phyloP scores from a whole-genome alignment of 2,113 vertebrate genomes.

The Dermatemys mawii region DNA sequence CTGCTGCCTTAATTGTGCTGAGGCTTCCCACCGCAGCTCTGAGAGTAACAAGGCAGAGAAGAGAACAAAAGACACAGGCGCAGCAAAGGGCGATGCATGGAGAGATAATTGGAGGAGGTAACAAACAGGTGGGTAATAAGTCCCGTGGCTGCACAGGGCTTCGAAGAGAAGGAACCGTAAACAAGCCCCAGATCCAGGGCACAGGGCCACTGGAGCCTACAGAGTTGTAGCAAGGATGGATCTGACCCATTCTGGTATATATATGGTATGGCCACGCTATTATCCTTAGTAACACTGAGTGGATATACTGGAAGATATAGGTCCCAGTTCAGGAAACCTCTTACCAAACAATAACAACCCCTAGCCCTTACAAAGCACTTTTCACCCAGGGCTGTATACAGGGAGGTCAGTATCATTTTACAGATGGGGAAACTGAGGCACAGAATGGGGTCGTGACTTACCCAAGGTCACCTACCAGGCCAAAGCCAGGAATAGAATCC shows the following conservation, averaged over 20 bases:
- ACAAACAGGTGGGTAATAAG: not conserved
- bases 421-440: not conserved
- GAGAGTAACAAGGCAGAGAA: not conserved
- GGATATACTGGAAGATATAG: not conserved
- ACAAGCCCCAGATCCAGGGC: not conserved
- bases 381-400: not conserved
- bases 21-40: not conserved
- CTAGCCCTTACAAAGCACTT: not conserved
- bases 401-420: not conserved
- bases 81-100: not conserved
- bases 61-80: not conserved
- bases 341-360: not conserved
- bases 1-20: not conserved
- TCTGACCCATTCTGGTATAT: not conserved
- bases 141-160: not conserved
- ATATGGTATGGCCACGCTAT: not conserved
- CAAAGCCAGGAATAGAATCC: not conserved
- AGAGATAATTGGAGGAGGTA: not conserved
- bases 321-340: not conserved
- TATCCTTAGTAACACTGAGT: not conserved
- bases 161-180: not conserved
- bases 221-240: not conserved
- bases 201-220: not conserved
- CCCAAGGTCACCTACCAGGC: not conserved
- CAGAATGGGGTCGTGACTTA: not conserved